A percentile compares a stretch with the other conserved stretches of the same genome.
Conservation (phyloP, 2,888 invertebrate genomes). For the Ormyrus rosae region DNA sequence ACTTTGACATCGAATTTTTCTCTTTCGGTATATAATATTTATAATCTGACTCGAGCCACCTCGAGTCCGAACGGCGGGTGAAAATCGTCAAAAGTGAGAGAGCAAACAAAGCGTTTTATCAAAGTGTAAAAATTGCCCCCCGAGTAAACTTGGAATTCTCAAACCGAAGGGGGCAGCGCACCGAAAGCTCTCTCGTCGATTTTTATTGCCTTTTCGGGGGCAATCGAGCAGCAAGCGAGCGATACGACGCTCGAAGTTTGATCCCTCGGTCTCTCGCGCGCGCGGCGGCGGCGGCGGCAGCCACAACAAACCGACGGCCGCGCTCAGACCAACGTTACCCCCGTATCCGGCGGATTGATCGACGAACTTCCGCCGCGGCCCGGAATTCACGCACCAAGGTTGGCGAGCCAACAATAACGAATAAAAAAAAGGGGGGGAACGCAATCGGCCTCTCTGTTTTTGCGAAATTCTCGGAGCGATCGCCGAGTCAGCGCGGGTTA, state of each 20-base stretch:
- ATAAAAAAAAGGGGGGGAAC: neutral
- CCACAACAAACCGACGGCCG: neutral
- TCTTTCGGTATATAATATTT: no score
- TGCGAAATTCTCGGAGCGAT: neutral
- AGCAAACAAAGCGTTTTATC: no score
- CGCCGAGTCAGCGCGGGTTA: constrained; percentile 21
- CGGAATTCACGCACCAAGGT: neutral
- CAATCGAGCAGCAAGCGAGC: constrained; percentile 30
- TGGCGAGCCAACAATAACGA: neutral
- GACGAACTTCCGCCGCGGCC: constrained; percentile 14
- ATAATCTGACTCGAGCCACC: no score
- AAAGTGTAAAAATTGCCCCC: no score
- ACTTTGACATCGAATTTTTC: no score
- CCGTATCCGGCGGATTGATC: constrained; percentile 17
- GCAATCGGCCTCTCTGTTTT: constrained; percentile 26
- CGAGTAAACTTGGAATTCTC: no score
- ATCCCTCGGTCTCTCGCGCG: neutral
- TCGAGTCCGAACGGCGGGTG: no score
- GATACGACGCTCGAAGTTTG: constrained; percentile 19
- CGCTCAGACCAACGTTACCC: neutral
- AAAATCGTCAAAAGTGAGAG: no score
- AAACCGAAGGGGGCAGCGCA: no score
- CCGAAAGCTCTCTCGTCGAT: neutral
- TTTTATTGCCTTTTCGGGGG: neutral
- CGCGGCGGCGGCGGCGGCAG: no score